Evolutionary conservation across 2,797 vertebrate genomes (phyloP), one percentile per base, ranked within the genome.

Genomic region (Intellagama lesueurii): DNA sequence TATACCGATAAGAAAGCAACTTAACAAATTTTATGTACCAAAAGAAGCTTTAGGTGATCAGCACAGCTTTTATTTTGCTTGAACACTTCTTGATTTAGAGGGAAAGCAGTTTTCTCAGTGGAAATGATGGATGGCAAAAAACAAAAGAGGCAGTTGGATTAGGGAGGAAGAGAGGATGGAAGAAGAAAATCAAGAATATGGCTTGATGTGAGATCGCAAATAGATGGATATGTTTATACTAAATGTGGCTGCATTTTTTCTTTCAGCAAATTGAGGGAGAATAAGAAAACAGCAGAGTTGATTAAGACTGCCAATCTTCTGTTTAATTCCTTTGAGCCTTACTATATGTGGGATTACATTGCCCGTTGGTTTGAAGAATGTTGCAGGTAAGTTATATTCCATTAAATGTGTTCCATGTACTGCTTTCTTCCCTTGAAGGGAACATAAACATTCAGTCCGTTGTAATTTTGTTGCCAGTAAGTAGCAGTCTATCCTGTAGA

Each of bases 271-370:
- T 96, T 99, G 73, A 96, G 99, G 92, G 99, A 99, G 96, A 99
- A 99, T 96, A 99, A 99, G 97, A 99, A 98, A 96, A 99, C 99
- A 0, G 98, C 99, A 4, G 99, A 99, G 88, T 95, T 99, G 91
- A 99, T 99, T 92, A 99, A 99, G 98, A 99, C 99, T 69, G 99
- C 99, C 90, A 99, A 99, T 95, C 98, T 99, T 79, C 97, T 99
- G 70, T 99, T 99, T 96, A 99, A 99, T 97, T 99, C 99, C 1
- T 99, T 99, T 96, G 99, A 99, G 96, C 99, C 99, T 56, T 99
- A 99, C 95, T 99, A 99, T 95, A 99, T 99, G 99, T 99, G 99
- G 99, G 99, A 99, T 97, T 99, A 99, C 79, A 98, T 99, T 91
- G 98, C 99, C 89, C 97, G 98, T 88, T 99, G 98, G 98, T 99